Percentiles rank a stretch among this genome's conserved stretches.
phyloP scores from a whole-genome alignment of 2,888 invertebrate species.

The Diarsia rubi region DNA sequence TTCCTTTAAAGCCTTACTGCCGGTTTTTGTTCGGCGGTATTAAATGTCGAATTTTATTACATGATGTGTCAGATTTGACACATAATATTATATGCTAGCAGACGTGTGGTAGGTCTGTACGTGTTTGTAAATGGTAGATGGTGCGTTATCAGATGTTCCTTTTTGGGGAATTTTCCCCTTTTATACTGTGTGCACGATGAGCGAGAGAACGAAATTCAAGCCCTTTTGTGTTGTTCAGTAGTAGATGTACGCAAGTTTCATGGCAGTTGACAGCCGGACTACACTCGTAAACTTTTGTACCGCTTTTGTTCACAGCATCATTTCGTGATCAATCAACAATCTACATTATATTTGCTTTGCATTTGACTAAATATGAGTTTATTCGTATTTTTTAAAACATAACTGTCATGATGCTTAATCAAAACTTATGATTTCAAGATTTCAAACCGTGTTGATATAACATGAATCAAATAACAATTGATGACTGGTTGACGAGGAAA shows the following conservation, averaged over 20 bases:
- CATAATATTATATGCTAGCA: neutral
- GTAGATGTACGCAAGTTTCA: neutral
- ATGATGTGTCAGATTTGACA: neutral
- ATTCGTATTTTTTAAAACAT: neutral
- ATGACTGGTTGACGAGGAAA: neutral
- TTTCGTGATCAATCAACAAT: conserved; percentile 14
- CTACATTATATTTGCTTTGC: neutral
- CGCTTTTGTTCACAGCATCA: neutral
- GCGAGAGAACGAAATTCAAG: neutral
- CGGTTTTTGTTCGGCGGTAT: neutral
- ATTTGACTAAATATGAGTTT: neutral
- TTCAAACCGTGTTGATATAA: neutral
- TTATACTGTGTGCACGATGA: neutral
- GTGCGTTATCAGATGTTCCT: neutral
- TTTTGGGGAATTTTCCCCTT: neutral
- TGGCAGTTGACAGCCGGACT: neutral
- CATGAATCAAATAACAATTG: neutral
- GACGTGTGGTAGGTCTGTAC: neutral
- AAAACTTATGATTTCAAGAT: neutral
- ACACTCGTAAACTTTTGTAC: conserved; percentile 2
- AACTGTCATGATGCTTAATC: neutral
- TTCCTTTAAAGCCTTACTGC: neutral
- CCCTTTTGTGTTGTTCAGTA: conserved; percentile 3
- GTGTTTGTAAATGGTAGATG: neutral
- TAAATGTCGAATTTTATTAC: neutral